These are phyloP conservation scores for Danio choprae DNA, from an alignment of 2,797 vertebrate species.

Conservation along the genomic window DNA sequence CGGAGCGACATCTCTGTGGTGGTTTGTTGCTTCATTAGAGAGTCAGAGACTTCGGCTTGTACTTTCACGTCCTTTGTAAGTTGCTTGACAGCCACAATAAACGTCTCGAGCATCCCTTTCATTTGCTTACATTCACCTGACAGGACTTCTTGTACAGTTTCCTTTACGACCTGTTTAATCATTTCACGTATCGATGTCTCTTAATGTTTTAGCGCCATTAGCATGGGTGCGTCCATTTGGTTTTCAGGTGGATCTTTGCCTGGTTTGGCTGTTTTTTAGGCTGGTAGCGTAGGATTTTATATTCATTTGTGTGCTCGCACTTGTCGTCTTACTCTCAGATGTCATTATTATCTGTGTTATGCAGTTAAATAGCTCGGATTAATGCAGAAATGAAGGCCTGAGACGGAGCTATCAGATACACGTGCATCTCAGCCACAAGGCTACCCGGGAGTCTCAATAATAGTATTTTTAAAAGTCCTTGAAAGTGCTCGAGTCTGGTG, in stretches of 20 bases:
- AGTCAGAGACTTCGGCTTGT: background rate
- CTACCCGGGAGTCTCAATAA: background rate
- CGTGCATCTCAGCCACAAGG: background rate
- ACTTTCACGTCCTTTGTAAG: background rate
- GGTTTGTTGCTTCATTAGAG: background rate
- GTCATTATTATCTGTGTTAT: background rate
- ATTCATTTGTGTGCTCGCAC: background rate
- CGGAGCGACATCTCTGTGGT: background rate
- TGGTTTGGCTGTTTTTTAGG: background rate
- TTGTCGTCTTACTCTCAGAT: background rate
- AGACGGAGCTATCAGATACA: conserved; percentile 1
- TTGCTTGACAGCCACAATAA: background rate
- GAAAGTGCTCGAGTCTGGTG: too few species aligned
- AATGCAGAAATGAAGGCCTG: background rate
- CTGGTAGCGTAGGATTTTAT: background rate
- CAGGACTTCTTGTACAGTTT: background rate
- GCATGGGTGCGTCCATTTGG: background rate
- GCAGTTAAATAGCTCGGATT: background rate
- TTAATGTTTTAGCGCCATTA: background rate
- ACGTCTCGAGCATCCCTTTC: background rate
- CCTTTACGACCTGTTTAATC: background rate
- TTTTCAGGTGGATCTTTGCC: background rate
- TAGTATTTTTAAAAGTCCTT: too few species aligned
- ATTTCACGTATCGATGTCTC: background rate
- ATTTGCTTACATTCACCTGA: background rate